phyloP scores from a whole-genome alignment of 1,140 invertebrate species.

The Zaprionus gabonicus region DNA sequence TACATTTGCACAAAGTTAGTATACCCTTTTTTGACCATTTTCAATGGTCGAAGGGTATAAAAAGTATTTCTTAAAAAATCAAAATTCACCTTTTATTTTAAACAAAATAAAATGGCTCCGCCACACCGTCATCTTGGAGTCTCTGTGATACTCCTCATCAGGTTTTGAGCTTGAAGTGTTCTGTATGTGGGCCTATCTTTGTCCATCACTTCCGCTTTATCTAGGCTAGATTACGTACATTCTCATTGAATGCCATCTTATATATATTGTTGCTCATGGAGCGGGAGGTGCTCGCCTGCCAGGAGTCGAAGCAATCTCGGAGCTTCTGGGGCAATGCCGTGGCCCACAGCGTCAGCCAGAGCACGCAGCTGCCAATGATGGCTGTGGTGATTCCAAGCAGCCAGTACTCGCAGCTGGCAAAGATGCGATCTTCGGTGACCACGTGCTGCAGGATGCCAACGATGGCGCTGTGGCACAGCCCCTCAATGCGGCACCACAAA shows the following conservation, averaged over 20 bases:
- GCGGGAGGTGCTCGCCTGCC: constrained; percentile 17
- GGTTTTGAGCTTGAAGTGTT: too few relatives aligned
- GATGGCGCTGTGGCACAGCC: constrained; percentile 61
- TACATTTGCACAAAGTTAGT: too few relatives aligned
- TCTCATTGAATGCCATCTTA: background rate
- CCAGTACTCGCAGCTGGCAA: constrained; percentile 58
- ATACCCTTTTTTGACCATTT: too few relatives aligned
- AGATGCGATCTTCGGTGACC: constrained; percentile 49
- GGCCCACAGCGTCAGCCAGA: constrained; percentile 61
- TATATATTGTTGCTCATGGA: constrained; percentile 6
- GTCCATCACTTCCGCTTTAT: too few relatives aligned
- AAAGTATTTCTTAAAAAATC: too few relatives aligned
- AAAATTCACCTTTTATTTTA: too few relatives aligned
- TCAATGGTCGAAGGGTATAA: too few relatives aligned
- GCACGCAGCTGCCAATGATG: constrained; percentile 57
- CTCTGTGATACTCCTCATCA: too few relatives aligned
- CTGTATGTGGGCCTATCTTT: too few relatives aligned
- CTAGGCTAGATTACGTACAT: background rate
- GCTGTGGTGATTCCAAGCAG: constrained; percentile 43
- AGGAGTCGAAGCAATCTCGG: background rate
- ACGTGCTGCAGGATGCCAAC: constrained; percentile 48
- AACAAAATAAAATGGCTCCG: too few relatives aligned
- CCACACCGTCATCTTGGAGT: too few relatives aligned
- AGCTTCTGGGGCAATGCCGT: constrained; percentile 48
- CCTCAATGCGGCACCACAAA: constrained; percentile 64